Evolutionary conservation across 37 sponge, comb jelly and placozoan species (phyloP).

Genomic region (Oopsacas minuta): DNA sequence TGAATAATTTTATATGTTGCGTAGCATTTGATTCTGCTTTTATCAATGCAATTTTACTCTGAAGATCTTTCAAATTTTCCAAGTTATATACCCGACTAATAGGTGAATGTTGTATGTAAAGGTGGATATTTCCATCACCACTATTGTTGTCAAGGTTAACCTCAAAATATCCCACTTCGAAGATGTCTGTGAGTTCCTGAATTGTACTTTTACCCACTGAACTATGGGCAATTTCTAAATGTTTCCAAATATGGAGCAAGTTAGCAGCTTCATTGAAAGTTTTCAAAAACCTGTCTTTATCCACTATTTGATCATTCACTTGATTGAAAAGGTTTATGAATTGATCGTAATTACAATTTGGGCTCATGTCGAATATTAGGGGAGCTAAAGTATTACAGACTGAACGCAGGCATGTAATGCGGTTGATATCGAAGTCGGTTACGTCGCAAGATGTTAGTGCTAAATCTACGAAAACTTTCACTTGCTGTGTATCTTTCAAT

Average conservation of each 20-base stretch:
- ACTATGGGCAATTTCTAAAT: background rate
- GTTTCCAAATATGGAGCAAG: background rate
- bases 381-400: background rate
- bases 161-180: background rate
- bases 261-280: slow-evolving; percentile 8
- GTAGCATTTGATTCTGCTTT: background rate
- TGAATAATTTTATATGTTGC: background rate
- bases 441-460: background rate
- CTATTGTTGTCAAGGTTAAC: too few relatives aligned
- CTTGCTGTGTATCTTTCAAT: background rate
- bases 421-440: background rate
- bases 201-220: background rate
- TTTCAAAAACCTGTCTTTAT: background rate
- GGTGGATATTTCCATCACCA: background rate
- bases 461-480: slow-evolving; percentile 4
- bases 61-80: background rate
- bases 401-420: background rate
- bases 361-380: background rate
- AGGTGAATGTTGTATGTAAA: background rate
- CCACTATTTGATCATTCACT: background rate
- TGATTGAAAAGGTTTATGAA: background rate
- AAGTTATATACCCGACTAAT: background rate
- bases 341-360: background rate
- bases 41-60: slow-evolving; percentile 7
- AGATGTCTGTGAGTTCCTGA: background rate